Conservation (phyloP, 2,888 invertebrate genomes). For the Odontothrips loti region DNA sequence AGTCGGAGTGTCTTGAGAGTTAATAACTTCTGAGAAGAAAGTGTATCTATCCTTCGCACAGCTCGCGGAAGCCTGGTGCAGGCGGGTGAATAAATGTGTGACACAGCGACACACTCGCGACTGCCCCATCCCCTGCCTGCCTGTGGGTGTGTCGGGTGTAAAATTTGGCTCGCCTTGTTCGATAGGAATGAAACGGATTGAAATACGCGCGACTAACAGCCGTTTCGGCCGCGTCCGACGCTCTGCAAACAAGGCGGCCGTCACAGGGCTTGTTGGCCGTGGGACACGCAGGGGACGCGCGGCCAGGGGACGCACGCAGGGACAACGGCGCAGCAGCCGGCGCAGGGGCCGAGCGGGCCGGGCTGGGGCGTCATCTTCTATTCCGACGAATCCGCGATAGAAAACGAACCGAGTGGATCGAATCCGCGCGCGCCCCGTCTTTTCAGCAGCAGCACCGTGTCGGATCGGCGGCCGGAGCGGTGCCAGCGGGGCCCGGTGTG, state of each 20-base stretch:
- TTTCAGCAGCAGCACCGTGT: neutral
- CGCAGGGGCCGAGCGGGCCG: no score
- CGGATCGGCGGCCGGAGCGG: neutral
- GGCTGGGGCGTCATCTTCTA: neutral
- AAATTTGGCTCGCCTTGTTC: neutral
- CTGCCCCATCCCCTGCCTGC: neutral
- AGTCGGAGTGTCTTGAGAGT: no score
- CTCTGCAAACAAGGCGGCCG: slow-evolving; percentile 14
- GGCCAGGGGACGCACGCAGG: neutral
- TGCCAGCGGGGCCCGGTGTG: neutral
- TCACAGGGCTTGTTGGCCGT: slow-evolving; percentile 4
- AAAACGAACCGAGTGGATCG: neutral
- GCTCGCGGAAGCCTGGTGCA: no score
- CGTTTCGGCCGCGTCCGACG: neutral
- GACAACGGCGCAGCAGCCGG: neutral
- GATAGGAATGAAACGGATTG: neutral
- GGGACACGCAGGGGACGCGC: neutral
- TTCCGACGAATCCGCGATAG: slow-evolving; percentile 8
- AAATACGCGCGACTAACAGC: slow-evolving; percentile 11
- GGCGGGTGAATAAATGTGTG: no score
- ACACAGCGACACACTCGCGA: no score
- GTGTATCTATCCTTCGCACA: no score
- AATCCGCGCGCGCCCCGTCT: slow-evolving; percentile 1
- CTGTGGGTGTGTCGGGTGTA: neutral
- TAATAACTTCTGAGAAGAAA: no score